phyloP scores from a whole-genome alignment of 2,888 invertebrate species.

The Augochlorella aurata region DNA sequence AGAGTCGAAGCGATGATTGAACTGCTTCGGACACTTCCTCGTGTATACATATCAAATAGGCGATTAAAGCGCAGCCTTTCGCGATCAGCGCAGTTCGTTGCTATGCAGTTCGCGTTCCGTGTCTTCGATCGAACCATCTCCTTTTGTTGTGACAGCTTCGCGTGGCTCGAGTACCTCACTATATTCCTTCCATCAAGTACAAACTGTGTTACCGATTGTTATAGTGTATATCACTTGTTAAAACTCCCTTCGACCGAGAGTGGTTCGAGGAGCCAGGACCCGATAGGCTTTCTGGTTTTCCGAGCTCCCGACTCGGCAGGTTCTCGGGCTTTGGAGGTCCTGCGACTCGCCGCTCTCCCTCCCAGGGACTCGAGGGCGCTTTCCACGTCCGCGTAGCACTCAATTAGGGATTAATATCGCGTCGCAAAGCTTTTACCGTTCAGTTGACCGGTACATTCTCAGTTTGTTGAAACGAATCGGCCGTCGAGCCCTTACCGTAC shows the following conservation, averaged over 20 bases:
- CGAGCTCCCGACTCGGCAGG: neutral
- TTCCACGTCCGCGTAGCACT: constrained; percentile 39
- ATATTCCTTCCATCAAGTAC: constrained; percentile 27
- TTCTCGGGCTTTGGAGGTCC: neutral
- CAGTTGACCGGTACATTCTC: constrained; percentile 39
- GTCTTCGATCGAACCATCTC: neutral
- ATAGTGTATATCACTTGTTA: constrained; percentile 38
- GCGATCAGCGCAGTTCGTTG: neutral
- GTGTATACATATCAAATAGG: constrained; percentile 8
- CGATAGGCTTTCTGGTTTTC: too few relatives aligned
- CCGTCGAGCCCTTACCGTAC: constrained; percentile 1
- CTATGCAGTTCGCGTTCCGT: neutral
- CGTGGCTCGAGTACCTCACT: constrained; percentile 29
- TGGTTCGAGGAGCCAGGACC: neutral
- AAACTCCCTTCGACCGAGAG: constrained; percentile 15
- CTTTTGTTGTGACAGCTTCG: neutral
- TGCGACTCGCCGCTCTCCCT: constrained; percentile 10
- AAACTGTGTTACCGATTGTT: constrained; percentile 36
- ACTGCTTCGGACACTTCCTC: neutral
- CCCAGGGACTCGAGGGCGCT: constrained; percentile 23
- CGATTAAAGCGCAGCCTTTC: neutral
- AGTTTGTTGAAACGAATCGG: constrained; percentile 30
- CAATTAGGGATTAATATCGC: constrained; percentile 4
- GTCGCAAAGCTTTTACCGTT: constrained; percentile 47
- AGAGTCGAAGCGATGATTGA: neutral